phyloP scores from a whole-genome alignment of 2,888 invertebrate species.

The Cetonia aurata region DNA sequence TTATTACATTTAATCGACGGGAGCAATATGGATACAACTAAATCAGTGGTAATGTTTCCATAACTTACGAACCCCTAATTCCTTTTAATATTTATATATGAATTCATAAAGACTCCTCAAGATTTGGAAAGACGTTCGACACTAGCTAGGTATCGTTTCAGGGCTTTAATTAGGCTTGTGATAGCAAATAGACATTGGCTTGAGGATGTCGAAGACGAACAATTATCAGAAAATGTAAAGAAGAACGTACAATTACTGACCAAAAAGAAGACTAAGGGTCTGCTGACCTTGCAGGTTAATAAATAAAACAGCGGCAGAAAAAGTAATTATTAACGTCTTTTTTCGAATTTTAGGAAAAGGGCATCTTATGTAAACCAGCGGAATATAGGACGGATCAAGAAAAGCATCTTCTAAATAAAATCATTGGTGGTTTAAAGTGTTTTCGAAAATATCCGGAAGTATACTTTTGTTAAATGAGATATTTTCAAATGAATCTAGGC shows the following conservation, averaged over 20 bases:
- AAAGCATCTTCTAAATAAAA: slow-evolving; percentile 70
- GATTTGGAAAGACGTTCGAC: slow-evolving; percentile 9
- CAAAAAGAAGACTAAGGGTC: slow-evolving; percentile 57
- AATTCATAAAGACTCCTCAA: slow-evolving; percentile 8
- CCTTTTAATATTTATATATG: not conserved
- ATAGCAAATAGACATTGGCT: slow-evolving; percentile 73
- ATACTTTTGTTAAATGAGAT: slow-evolving; percentile 48
- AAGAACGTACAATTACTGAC: slow-evolving; percentile 67
- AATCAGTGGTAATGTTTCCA: not conserved
- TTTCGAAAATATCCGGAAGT: slow-evolving; percentile 74
- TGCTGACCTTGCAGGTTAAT: slow-evolving; percentile 53
- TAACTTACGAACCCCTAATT: not conserved
- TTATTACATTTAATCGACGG: not conserved
- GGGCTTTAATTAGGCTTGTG: slow-evolving; percentile 70
- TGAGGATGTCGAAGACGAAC: slow-evolving; percentile 67
- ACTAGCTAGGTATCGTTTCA: slow-evolving; percentile 64
- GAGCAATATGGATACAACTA: not conserved
- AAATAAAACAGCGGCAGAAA: not conserved
- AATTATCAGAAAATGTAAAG: slow-evolving; percentile 67
- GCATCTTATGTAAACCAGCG: slow-evolving; percentile 71
- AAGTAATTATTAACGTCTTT: not conserved
- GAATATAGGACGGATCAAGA: slow-evolving; percentile 72
- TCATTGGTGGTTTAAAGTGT: slow-evolving; percentile 74
- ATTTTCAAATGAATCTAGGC: not conserved
- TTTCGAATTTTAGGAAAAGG: slow-evolving; percentile 70